phyloP scores from a whole-genome alignment of 2,113 vertebrate species.

The Regulus satrapa region DNA sequence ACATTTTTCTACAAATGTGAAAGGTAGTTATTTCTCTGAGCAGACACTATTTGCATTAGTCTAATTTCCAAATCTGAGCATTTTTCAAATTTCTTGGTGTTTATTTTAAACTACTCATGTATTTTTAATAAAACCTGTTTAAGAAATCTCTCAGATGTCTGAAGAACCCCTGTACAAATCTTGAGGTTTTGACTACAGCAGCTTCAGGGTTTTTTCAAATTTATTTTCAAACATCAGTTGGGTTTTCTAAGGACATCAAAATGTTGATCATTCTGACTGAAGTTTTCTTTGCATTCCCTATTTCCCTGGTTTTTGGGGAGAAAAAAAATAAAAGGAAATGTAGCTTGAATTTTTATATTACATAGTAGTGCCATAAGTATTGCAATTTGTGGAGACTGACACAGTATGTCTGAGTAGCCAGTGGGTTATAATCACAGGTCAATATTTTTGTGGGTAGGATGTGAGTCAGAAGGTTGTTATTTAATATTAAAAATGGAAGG shows the following conservation, averaged over 20 bases:
- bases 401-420: background rate
- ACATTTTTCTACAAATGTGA: background rate
- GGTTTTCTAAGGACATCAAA: constrained; percentile 31
- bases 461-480: background rate
- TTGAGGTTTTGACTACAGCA: constrained; percentile 1
- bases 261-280: constrained; percentile 29
- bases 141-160: constrained; percentile 37
- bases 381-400: background rate
- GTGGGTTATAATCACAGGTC: background rate
- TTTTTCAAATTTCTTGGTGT: background rate
- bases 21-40: background rate
- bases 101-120: constrained; percentile 5
- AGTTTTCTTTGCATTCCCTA: background rate
- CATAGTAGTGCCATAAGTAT: background rate
- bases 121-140: constrained; percentile 41
- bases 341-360: background rate
- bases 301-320: background rate
- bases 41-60: background rate
- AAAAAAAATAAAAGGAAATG: background rate
- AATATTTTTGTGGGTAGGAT: background rate
- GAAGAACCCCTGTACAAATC: background rate
- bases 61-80: background rate
- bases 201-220: background rate
- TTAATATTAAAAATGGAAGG: background rate
- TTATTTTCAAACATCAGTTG: background rate